These are phyloP conservation scores for Copsychus sechellarum DNA, from an alignment of 2,113 vertebrate genomes.

Conservation along the genomic window DNA sequence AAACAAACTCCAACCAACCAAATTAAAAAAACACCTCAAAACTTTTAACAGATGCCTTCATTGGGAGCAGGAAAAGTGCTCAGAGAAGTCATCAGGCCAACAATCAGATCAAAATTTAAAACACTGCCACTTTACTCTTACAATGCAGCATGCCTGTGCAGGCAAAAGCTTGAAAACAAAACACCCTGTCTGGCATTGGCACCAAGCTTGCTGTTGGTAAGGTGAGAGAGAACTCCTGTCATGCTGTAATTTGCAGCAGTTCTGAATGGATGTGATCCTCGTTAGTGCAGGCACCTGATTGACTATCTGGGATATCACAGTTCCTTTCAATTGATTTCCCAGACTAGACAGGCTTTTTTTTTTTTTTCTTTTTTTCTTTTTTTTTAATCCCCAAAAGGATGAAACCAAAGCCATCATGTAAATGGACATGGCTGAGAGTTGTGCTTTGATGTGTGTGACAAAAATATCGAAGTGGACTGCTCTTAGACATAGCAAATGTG, in stretches of 20 bases:
- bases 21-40: fast-evolving
- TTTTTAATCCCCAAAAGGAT: fast-evolving
- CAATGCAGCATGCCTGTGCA: neutral
- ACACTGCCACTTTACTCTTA: neutral
- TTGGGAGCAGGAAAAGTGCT: neutral
- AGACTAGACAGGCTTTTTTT: neutral
- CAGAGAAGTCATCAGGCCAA: neutral
- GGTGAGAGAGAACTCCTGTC: neutral
- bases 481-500: neutral
- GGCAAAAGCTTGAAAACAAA: neutral
- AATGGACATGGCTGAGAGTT: neutral
- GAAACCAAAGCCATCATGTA: neutral
- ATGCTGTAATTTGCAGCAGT: neutral
- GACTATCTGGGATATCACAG: neutral
- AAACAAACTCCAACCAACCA: too few species aligned
- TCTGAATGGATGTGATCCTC: neutral
- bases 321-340: neutral
- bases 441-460: neutral
- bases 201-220: neutral
- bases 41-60: neutral
- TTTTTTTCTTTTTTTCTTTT: too few species aligned
- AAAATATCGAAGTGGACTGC: neutral
- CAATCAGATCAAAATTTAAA: neutral
- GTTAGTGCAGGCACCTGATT: neutral
- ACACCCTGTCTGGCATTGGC: fast-evolving